Percentiles rank a stretch among this genome's conserved stretches.
These are phyloP conservation scores for Schrankia costaestrigalis DNA, from an alignment of 2,888 invertebrate genomes.

Conservation along the genomic window DNA sequence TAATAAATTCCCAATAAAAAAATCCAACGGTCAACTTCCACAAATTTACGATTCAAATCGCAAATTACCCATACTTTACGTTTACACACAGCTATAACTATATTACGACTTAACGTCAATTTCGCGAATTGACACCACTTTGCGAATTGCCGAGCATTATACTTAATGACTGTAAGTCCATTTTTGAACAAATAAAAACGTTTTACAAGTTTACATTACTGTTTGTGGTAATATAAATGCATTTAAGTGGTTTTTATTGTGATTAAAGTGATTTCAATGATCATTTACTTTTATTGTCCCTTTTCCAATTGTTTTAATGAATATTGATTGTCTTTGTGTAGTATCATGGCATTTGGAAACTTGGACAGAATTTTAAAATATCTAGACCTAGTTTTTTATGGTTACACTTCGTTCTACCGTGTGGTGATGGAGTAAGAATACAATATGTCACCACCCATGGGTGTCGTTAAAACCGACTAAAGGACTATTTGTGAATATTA, in stretches of 20 bases:
- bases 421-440: no score
- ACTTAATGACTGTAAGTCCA: conserved; percentile 16
- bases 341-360: no score
- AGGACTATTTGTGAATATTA: no score
- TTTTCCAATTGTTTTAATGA: neutral
- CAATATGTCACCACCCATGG: no score
- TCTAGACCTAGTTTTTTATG: no score
- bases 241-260: conserved; percentile 8
- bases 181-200: conserved; percentile 22
- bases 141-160: conserved; percentile 24
- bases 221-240: conserved; percentile 5
- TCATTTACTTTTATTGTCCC: neutral
- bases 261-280: conserved; percentile 9
- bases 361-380: no score
- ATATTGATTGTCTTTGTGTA: no score
- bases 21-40: conserved; percentile 27
- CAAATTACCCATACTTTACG: conserved; percentile 26
- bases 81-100: conserved; percentile 30
- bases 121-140: conserved; percentile 36
- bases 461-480: no score
- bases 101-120: conserved; percentile 37
- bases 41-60: conserved; percentile 21
- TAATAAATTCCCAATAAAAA: no score
- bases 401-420: no score
- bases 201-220: conserved; percentile 12